phyloP scores from a whole-genome alignment of 2,797 vertebrate genomes.

The Microctenopoma steveboyesi region DNA sequence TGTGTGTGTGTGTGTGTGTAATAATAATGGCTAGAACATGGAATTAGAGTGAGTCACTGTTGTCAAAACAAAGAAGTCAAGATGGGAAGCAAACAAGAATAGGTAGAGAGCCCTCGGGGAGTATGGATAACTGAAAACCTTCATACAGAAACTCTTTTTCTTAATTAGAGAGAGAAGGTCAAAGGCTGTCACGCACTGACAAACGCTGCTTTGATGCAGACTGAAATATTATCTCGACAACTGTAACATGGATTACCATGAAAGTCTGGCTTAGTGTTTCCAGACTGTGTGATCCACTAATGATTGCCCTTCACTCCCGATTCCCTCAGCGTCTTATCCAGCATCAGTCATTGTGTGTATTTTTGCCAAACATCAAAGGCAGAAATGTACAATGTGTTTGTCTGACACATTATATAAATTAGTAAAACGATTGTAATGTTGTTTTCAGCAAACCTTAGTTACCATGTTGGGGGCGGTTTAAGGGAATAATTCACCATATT shows the following conservation, averaged over 20 bases:
- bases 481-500: background rate
- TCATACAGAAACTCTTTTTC: constrained; percentile 3
- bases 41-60: constrained; percentile 53
- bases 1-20: constrained; percentile 24
- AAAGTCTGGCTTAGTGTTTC: background rate
- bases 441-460: background rate
- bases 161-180: constrained; percentile 36
- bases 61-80: constrained; percentile 54
- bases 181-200: constrained; percentile 7
- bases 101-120: constrained; percentile 32
- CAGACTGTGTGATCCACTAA: background rate
- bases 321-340: background rate
- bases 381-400: too few relatives aligned
- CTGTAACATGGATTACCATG: background rate
- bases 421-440: too few relatives aligned
- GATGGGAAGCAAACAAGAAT: constrained; percentile 33
- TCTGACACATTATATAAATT: too few relatives aligned
- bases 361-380: too few relatives aligned
- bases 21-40: constrained; percentile 52
- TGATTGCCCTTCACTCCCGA: background rate
- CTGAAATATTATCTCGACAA: constrained; percentile 3
- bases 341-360: too few relatives aligned
- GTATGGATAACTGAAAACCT: constrained; percentile 25
- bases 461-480: background rate
- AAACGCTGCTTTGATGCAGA: background rate